Evolutionary conservation across 2,113 vertebrate genomes (phyloP).

Genomic region (Ammodytes dubius): DNA sequence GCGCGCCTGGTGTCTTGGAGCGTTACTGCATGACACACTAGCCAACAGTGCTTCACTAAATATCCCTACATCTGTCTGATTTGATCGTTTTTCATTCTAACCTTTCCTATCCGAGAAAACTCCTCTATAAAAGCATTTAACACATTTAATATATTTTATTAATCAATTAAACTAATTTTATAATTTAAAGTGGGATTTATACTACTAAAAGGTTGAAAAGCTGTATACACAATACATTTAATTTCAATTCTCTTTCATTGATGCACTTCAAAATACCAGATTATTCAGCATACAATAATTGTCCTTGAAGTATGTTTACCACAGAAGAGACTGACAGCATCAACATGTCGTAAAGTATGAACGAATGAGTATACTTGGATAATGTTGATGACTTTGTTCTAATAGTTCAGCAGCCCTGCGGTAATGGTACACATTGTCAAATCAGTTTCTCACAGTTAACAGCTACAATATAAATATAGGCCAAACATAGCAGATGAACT

Average conservation of each 20-base stretch:
- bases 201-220: too few species aligned
- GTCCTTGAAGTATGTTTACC: too few species aligned
- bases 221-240: too few species aligned
- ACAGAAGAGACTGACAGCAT: background rate
- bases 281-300: background rate
- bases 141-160: too few species aligned
- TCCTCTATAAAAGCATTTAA: too few species aligned
- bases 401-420: background rate
- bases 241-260: too few species aligned
- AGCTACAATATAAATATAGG: background rate
- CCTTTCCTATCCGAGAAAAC: too few species aligned
- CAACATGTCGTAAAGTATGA: background rate
- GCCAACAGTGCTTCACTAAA: background rate
- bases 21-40: constrained; percentile 36
- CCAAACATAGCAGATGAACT: background rate
- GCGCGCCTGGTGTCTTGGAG: constrained; percentile 42
- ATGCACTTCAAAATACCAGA: too few species aligned
- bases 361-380: background rate
- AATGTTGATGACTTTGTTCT: background rate
- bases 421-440: background rate
- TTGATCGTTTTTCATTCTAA: too few species aligned
- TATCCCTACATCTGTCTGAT: too few species aligned
- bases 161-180: too few species aligned
- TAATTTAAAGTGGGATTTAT: too few species aligned
- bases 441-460: background rate